phyloP scores from a whole-genome alignment of 1,140 invertebrate species.

The Drosophila pectinifera region DNA sequence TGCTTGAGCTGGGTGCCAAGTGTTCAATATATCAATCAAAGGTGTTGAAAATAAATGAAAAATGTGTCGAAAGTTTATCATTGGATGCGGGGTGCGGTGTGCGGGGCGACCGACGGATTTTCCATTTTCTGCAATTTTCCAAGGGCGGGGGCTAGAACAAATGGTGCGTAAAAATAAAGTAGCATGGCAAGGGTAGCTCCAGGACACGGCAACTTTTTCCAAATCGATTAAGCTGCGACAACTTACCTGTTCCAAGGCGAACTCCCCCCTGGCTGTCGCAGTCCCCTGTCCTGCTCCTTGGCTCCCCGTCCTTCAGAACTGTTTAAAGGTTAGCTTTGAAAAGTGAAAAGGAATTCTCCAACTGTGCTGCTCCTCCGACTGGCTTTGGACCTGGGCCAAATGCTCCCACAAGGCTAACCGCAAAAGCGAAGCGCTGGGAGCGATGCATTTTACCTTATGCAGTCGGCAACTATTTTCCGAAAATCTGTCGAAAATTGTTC shows the following conservation, averaged over 20 bases:
- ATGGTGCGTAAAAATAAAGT: conserved; percentile 80
- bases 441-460: conserved; percentile 58
- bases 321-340: conserved; percentile 76
- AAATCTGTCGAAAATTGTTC: conserved; percentile 79
- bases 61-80: conserved; percentile 83
- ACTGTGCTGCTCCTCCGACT: conserved; percentile 16
- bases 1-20: conserved; percentile 78
- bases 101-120: conserved; percentile 53
- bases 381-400: conserved; percentile 37
- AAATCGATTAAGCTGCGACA: conserved; percentile 82
- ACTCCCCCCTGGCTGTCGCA: background rate
- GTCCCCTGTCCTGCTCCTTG: too few species aligned
- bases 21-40: conserved; percentile 83
- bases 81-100: conserved; percentile 30
- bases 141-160: conserved; percentile 44
- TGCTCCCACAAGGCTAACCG: conserved; percentile 63
- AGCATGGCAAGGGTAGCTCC: conserved; percentile 60
- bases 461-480: conserved; percentile 68
- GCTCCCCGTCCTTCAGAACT: conserved; percentile 47
- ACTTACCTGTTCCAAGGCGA: conserved; percentile 52
- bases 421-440: conserved; percentile 55
- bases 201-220: conserved; percentile 74
- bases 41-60: conserved; percentile 83
- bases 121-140: conserved; percentile 61
- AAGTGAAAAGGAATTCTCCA: conserved; percentile 73